Conservation (phyloP, 2,888 invertebrate species). For the Dasypolia templi region DNA sequence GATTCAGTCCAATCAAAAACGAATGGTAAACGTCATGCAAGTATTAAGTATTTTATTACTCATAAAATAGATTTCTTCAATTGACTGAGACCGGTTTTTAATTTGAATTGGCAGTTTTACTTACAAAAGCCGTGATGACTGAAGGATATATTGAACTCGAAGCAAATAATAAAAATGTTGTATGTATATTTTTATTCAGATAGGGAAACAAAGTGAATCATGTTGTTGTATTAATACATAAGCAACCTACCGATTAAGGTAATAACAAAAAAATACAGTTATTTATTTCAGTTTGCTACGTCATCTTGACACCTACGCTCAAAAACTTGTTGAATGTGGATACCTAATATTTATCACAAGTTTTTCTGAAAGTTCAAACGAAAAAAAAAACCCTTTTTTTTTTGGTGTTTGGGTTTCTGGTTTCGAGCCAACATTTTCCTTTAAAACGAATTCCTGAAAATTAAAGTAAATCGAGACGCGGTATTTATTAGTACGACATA, state of each 20-base stretch:
- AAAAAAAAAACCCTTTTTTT: neutral
- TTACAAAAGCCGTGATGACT: conserved; percentile 23
- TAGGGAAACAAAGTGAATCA: conserved; percentile 23
- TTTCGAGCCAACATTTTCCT: neutral
- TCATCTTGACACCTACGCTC: neutral
- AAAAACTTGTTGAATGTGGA: neutral
- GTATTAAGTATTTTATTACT: conserved; percentile 56
- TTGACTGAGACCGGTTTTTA: conserved; percentile 26
- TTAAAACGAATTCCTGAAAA: neutral
- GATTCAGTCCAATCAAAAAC: conserved; percentile 29
- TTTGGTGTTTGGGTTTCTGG: neutral
- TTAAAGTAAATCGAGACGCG: neutral
- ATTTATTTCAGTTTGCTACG: neutral
- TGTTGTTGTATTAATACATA: conserved; percentile 2
- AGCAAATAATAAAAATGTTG: conserved; percentile 23
- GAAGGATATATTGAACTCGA: conserved; percentile 5
- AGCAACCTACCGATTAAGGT: neutral
- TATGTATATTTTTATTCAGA: conserved; percentile 24
- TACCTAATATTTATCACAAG: neutral
- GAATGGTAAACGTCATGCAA: conserved; percentile 31
- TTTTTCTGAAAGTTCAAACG: neutral
- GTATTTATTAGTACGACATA: neutral
- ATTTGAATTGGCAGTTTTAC: conserved; percentile 25
- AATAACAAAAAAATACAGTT: neutral
- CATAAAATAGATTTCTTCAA: conserved; percentile 53